These are phyloP conservation scores for Cerastis leucographa DNA, from an alignment of 2,888 invertebrate species.

Conservation along the genomic window DNA sequence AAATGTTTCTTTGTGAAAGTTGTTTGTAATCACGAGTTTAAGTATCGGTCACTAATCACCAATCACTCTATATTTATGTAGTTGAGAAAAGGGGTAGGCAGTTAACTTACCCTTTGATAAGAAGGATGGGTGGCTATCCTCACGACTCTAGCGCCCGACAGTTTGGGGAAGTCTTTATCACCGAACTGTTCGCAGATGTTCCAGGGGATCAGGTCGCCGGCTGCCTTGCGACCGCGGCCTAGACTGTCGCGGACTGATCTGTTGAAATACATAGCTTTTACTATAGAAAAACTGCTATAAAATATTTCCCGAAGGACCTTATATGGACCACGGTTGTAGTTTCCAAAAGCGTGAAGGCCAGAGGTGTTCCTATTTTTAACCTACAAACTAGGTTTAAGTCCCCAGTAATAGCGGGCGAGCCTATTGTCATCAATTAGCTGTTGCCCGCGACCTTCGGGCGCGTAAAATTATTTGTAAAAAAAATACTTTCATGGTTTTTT, in stretches of 20 bases:
- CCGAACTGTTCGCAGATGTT: constrained; percentile 99
- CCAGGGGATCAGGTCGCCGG: constrained; percentile 99
- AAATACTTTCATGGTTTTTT: too few relatives aligned
- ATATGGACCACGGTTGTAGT: background rate
- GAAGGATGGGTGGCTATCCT: constrained; percentile 99
- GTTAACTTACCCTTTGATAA: constrained; percentile 94
- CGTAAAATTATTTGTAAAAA: too few relatives aligned
- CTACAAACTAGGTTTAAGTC: background rate
- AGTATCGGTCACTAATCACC: too few relatives aligned
- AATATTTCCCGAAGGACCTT: background rate
- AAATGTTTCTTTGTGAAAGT: too few relatives aligned
- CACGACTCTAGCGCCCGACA: constrained; percentile 97
- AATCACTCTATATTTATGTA: too few relatives aligned
- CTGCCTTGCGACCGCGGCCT: constrained; percentile 96
- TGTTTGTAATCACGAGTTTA: too few relatives aligned
- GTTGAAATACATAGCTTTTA: background rate
- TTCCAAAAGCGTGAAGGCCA: background rate
- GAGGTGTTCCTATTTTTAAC: background rate
- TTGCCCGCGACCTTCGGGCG: too few relatives aligned
- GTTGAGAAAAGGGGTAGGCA: too few relatives aligned
- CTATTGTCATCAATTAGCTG: background rate
- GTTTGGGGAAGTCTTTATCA: constrained; percentile 97
- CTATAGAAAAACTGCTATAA: background rate
- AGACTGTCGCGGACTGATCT: constrained; percentile 94
- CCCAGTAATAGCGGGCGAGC: background rate